Evolutionary conservation across 1,140 invertebrate species (phyloP).

Genomic region (Magallana gigas): DNA sequence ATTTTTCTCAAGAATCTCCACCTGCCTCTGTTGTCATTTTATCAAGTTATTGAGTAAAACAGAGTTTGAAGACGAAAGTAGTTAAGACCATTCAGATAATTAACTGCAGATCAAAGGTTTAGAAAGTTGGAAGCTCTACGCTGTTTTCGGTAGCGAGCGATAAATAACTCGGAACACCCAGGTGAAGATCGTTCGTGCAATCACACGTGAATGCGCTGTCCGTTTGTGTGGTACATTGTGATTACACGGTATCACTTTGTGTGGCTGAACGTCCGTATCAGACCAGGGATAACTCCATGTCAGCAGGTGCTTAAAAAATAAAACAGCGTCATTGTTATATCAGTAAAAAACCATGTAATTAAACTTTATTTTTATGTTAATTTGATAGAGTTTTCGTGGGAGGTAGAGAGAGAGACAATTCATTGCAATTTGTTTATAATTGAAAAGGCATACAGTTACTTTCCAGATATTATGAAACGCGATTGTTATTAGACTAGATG

Average conservation of each 20-base stretch:
- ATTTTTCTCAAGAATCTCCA: background rate
- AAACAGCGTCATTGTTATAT: background rate
- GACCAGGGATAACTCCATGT: background rate
- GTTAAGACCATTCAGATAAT: slow-evolving; percentile 8
- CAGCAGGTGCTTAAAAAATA: background rate
- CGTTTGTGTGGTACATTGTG: background rate
- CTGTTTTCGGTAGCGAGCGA: background rate
- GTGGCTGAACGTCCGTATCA: background rate
- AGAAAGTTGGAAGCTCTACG: background rate
- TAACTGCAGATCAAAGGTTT: background rate
- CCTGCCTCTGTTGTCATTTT: slow-evolving; percentile 2
- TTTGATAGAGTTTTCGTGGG: background rate
- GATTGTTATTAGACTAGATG: no score
- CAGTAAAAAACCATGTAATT: no score
- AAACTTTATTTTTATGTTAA: background rate
- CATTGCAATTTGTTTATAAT: no score
- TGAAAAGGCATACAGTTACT: no score
- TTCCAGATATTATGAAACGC: no score
- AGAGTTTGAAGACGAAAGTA: background rate
- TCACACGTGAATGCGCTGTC: background rate
- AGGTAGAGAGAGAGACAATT: background rate
- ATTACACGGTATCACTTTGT: background rate
- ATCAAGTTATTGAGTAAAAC: slow-evolving; percentile 9
- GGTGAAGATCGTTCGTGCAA: slow-evolving; percentile 11
- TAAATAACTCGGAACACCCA: slow-evolving; percentile 2